phyloP scores from a whole-genome alignment of 2,797 vertebrate genomes.

The Tolypeutes matacus region DNA sequence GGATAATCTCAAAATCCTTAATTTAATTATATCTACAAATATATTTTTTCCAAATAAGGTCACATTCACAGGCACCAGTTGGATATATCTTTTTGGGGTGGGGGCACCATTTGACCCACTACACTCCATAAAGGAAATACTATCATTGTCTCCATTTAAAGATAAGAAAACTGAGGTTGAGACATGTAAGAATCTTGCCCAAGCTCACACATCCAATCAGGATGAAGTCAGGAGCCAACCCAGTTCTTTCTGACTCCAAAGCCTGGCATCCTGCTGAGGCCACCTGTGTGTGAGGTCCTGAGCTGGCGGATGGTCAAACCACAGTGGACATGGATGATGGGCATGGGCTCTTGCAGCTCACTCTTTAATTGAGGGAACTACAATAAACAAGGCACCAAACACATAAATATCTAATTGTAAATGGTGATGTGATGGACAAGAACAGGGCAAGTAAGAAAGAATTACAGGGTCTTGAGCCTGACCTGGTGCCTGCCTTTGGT shows the following conservation, averaged over 20 bases:
- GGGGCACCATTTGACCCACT: no score
- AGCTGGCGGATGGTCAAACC: no score
- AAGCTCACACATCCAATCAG: background rate
- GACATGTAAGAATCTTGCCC: background rate
- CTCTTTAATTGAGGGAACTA: background rate
- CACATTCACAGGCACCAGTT: no score
- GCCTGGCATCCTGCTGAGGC: background rate
- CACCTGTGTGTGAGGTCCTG: no score
- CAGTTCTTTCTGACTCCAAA: background rate
- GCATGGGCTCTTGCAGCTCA: background rate
- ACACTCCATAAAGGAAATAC: background rate
- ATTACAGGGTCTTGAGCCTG: no score
- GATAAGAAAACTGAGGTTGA: background rate
- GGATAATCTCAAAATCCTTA: no score
- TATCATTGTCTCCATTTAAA: background rate
- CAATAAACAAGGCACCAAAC: background rate
- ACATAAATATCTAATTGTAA: background rate
- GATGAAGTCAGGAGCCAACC: background rate
- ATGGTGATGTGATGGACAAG: background rate
- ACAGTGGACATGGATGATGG: rapidly evolving
- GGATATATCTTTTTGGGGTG: no score
- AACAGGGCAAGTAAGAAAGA: background rate
- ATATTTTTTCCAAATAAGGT: no score
- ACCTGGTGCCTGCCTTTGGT: background rate
- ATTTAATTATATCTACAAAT: no score